Evolutionary conservation across 1,140 invertebrate genomes (phyloP), one percentile per base, ranked within the genome.

Genomic region (Plectrocnemia conspersa): DNA sequence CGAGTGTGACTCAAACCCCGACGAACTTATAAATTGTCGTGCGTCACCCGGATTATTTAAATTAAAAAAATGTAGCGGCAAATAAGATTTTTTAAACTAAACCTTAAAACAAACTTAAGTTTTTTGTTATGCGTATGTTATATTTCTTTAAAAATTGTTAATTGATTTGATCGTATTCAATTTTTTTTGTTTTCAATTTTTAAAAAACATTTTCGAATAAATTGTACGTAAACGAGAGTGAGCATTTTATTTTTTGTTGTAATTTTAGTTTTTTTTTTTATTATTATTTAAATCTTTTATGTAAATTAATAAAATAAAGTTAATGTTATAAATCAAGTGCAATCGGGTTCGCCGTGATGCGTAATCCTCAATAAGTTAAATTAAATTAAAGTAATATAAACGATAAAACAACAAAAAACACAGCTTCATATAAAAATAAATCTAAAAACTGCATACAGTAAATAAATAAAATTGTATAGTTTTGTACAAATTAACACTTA

Each of bases 401-500:
- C n/a, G n/a, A n/a, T n/a, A n/a, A n/a, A n/a, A n/a, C n/a, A n/a
- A n/a, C n/a, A n/a, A n/a, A n/a, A n/a, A n/a, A n/a, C n/a, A n/a
- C n/a, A n/a, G n/a, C n/a, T n/a, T n/a, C n/a, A n/a, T n/a, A n/a
- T n/a, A n/a, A n/a, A n/a, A n/a, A n/a, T n/a, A n/a, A n/a, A n/a
- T n/a, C n/a, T n/a, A n/a, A n/a, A n/a, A n/a, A n/a, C n/a, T n/a
- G n/a, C n/a, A n/a, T n/a, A n/a, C 13, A 13, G n/a, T 9, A 29
- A 56, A 40, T 68, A 64, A 64, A 68, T 56, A 64, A 64, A 72
- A 69, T 72, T 70, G 61, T 71, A 64, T 68, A 66, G 68, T 70
- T 70, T 76, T 76, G 74, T 76, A 76, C 74, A 76, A 76, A 76
- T 70, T 61, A 61, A 74, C 70, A 70, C 71, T 73, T 76, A 76